These are phyloP conservation scores for Oncorhynchus tshawytscha DNA, from an alignment of 2,113 vertebrate genomes.

Conservation along the genomic window DNA sequence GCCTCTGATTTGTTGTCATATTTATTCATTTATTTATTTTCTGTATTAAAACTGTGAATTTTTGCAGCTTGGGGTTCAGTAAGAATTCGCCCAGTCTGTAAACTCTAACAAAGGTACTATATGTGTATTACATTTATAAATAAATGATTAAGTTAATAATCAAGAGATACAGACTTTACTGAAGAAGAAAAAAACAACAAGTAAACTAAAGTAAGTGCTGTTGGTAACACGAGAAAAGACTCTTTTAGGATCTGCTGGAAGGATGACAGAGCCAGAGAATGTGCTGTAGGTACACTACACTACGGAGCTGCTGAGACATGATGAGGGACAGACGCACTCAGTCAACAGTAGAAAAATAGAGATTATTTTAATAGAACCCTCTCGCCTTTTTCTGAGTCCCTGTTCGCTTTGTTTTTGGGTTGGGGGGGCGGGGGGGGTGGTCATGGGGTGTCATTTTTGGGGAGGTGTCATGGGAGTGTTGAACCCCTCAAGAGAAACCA, in stretches of 20 bases:
- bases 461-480: conserved; percentile 27
- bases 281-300: conserved; percentile 20
- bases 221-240: conserved; percentile 59
- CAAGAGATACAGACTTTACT: conserved; percentile 69
- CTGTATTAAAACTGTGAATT: conserved; percentile 81
- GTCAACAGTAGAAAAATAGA: conserved; percentile 62
- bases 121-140: conserved; percentile 74
- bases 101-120: conserved; percentile 74
- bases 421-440: background rate
- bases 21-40: conserved; percentile 58
- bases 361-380: conserved; percentile 76
- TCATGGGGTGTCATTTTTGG: conserved; percentile 28
- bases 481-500: conserved; percentile 48
- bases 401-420: conserved; percentile 60
- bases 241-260: conserved; percentile 54
- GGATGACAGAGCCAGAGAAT: conserved; percentile 29
- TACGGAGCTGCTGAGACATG: conserved; percentile 19
- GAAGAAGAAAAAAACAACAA: conserved; percentile 62
- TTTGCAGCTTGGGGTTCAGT: conserved; percentile 73
- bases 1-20: conserved; percentile 54
- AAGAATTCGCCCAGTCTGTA: conserved; percentile 74
- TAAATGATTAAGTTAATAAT: conserved; percentile 73
- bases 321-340: conserved; percentile 30
- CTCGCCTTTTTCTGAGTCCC: conserved; percentile 72
- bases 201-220: conserved; percentile 59